Evolutionary conservation across 2,113 vertebrate genomes (phyloP), one percentile per base, ranked within the genome.

Genomic region (Oncorhynchus clarkii): DNA sequence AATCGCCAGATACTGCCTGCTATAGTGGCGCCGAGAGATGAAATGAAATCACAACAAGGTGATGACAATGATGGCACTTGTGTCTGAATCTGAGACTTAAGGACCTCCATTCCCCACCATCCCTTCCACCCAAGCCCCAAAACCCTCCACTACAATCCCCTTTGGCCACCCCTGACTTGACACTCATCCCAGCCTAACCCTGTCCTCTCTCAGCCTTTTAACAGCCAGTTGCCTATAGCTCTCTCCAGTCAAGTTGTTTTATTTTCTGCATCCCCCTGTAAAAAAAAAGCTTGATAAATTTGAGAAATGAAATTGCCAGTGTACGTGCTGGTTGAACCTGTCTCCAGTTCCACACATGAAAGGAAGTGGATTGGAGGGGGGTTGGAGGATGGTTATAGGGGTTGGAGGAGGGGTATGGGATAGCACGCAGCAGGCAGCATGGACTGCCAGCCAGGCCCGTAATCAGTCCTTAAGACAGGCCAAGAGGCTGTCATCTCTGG

Each of bases 31-130:
- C 88, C 88, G 83, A 92, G 89, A 91, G 92, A 93, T 92, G 90
- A 94, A 89, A 91, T 91, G 91, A 88, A 90, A 90, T 90, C 89
- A 88, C 89, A 94, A 93, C 90, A 92, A 93, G 91, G 90, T 88
- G 93, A 92, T 90, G 93, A 94, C 93, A 93, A 88, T 81, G 88
- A 90, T 85, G 91, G 87, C 89, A 90, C 91, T 92, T 90, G 89
- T 88, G 90, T 87, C 88, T 49, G 86, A 91, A 90, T 86, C 82
- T 84, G 88, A 90, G 86, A 91, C 78, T 83, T 79, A 76, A 85
- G 80, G 80, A 81, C 88, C 79, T 72, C 16, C 51, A 18, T 54
- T 73, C 78, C 76, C 81, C 64, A 71, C 81, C 34, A 54, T 79
- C 78, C 31, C 81, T 71, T 80, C 81, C 34, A 54, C 34, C 26